Base-by-base conservation (phyloP, 2,113 vertebrate genomes). In the Halichoerus grypus region DNA sequence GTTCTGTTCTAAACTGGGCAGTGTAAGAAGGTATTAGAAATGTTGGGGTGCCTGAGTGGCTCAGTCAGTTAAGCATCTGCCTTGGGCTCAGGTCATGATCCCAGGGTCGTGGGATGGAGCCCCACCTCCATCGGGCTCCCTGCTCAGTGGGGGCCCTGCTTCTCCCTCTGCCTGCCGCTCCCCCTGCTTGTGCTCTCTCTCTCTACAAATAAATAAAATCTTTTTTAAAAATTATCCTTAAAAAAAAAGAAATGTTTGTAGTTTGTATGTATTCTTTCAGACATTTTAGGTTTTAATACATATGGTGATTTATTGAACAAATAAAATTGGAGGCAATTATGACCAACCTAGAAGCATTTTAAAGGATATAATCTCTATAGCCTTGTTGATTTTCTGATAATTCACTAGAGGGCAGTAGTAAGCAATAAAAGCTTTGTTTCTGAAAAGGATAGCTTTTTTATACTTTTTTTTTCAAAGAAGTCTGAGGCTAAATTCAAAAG, bases 331-430 rank as follows among this genome's bases (percentile, higher is more conserved):
- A 92, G 14, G n/a, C 72, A 81, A 49, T 79, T 91, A 31, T 53
- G 36, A 36, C 21, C 31, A n/a, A 88, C 42, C 55, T 88, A 74
- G 33, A 80, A 95, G 26, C 74, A 81, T 90, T 95, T 96, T 49
- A 80, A 90, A 71, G 13, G 46, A 9, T 79, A 6, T 2, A n/a
- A 15, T 90, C 39, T 77, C 85, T 46, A 94, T 81, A 98, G 63
- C 53, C 33, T 88, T 88, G 72, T 36, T 95, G 77, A 42, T 87
- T 93, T 88, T 91, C 33, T 96, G 33, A 36, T 89, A 71, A 59
- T 97, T 98, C 99, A 18, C 98, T 99, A 99, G 99, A 99, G 99
- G 99, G 99, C 99, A 99, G 99, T 99, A 99, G 99, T 99, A 98
- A 98, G 99, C 99, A 99, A 98, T 98, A 98, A 98, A 99, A 99